Conservation (phyloP, 2,797 vertebrate species). For the Arctocebus calabarensis region DNA sequence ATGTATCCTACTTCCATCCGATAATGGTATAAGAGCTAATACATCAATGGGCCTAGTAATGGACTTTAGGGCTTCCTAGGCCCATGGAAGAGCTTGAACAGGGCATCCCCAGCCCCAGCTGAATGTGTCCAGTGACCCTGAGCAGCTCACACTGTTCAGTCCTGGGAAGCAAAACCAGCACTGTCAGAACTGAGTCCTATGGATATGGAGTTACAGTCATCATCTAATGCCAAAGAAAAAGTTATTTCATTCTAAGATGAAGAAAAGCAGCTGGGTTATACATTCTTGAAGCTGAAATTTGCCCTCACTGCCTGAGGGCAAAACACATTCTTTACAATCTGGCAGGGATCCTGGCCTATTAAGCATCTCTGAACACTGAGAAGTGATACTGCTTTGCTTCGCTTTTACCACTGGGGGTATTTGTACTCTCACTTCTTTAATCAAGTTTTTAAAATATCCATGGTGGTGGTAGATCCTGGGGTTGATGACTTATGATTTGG, state of each 20-base stretch:
- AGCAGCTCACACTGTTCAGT: neutral
- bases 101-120: neutral
- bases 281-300: constrained; percentile 82
- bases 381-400: constrained; percentile 86
- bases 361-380: constrained; percentile 85
- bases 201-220: constrained; percentile 62
- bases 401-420: constrained; percentile 84
- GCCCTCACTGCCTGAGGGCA: constrained; percentile 69
- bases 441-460: constrained; percentile 61
- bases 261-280: constrained; percentile 77
- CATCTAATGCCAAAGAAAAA: constrained; percentile 71
- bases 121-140: neutral
- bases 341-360: constrained; percentile 86
- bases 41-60: too few species aligned
- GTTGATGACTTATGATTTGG: constrained; percentile 72
- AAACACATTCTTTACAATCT: constrained; percentile 85
- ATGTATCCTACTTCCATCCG: neutral
- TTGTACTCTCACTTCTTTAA: constrained; percentile 80
- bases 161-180: neutral
- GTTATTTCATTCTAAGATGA: constrained; percentile 81
- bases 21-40: neutral
- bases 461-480: constrained; percentile 54
- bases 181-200: constrained; percentile 50
- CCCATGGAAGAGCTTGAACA: neutral
- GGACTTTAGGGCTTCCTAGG: neutral